Evolutionary conservation across 2,797 vertebrate species (phyloP), one percentile per base, ranked within the genome.

Genomic region (Pogonophryne albipinna): DNA sequence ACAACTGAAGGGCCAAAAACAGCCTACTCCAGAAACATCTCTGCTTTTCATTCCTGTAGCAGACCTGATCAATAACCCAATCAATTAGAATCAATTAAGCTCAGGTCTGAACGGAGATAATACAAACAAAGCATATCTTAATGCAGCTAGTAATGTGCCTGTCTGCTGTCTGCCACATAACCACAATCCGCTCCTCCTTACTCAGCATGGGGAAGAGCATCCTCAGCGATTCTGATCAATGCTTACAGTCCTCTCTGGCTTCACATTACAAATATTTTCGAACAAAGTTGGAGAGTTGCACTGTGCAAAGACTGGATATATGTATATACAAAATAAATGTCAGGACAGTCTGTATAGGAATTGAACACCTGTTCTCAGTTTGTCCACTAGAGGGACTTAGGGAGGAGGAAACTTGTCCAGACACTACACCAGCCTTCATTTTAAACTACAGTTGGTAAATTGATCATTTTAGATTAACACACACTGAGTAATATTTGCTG

Each of bases 1-100:
- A 71, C 58, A 82, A 71, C 51, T 41, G 41, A 79, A 74, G 60
- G 79, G 52, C 80, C 78, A 70, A 71, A 72, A 78, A 83, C 51
- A 64, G 64, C 64, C 71, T 55, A 45, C 76, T 71, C 49, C 50
- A 67, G 61, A 70, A 86, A 87, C 69, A 81, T 84, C 75, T 79
- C 74, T 86, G 85, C 88, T 91, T 91, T 90, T 92, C 91, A 93
- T 92, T 92, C 89, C 80, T 89, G 80, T 85, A 88, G 74, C 71
- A 88, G 75, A 90, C 73, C 76, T 85, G 90, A 95, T 95, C 94
- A 94, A 95, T 94, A 94, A 85, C 83, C 62, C 92, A 95, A 94
- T 95, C 92, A 94, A 94, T 94, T 95, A 91, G 75, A 94, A 94
- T 94, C 92, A 94, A 92, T 94, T 93, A 91, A 67, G 84, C 69